phyloP scores from a whole-genome alignment of 2,797 vertebrate species.

The Cirrhinus molitorella region DNA sequence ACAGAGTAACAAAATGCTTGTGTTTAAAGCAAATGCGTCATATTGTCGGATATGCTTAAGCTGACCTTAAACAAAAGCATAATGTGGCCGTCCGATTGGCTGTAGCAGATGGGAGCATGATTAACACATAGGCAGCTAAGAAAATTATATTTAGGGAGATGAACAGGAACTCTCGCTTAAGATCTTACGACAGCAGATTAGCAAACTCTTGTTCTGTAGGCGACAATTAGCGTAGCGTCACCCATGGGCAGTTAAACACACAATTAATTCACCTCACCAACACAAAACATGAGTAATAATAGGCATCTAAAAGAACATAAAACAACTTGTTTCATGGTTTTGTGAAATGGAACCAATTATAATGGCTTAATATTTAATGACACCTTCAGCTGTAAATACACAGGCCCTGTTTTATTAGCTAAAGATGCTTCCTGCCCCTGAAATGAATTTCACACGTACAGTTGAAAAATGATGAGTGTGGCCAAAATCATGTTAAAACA shows the following conservation, averaged over 20 bases:
- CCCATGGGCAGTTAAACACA: slow-evolving; percentile 37
- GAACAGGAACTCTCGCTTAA: slow-evolving; percentile 20
- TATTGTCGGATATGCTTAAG: slow-evolving; percentile 29
- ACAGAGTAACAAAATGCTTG: slow-evolving; percentile 21
- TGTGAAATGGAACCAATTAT: slow-evolving; percentile 60
- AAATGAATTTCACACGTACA: slow-evolving; percentile 8
- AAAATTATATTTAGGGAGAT: slow-evolving; percentile 30
- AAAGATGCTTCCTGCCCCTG: slow-evolving; percentile 28
- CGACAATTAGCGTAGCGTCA: slow-evolving; percentile 40
- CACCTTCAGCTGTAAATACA: slow-evolving; percentile 55
- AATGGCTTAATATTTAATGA: slow-evolving; percentile 60
- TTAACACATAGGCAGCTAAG: slow-evolving; percentile 40
- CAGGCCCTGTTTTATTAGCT: slow-evolving; percentile 47
- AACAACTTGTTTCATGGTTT: slow-evolving; percentile 47
- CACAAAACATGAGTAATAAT: slow-evolving; percentile 29
- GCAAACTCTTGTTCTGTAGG: slow-evolving; percentile 43
- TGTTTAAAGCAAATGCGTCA: slow-evolving; percentile 40
- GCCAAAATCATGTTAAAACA: slow-evolving; percentile 18
- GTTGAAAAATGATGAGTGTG: slow-evolving; percentile 32
- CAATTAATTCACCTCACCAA: slow-evolving; percentile 35
- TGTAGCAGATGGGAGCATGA: slow-evolving; percentile 31
- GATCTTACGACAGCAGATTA: slow-evolving; percentile 28
- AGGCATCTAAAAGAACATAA: slow-evolving; percentile 36
- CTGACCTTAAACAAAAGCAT: slow-evolving; percentile 50
- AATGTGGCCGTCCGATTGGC: slow-evolving; percentile 4